Conservation (phyloP, 2,113 vertebrate species). For the Budorcas taxicolor region DNA sequence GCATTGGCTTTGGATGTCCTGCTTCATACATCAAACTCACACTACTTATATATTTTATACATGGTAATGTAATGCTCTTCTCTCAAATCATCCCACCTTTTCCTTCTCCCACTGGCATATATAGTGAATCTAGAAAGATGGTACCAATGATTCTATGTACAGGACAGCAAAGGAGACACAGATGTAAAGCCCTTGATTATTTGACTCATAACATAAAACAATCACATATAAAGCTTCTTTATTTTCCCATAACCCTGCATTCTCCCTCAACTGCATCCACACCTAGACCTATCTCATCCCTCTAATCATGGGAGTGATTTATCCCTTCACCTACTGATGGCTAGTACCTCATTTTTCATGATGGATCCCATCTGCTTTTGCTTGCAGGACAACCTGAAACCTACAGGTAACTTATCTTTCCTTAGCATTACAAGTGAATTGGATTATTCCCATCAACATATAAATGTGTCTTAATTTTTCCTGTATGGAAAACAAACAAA, state of each 20-base stretch:
- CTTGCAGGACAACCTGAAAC: neutral
- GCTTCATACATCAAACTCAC: neutral
- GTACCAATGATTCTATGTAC: neutral
- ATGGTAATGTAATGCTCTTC: neutral
- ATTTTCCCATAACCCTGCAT: neutral
- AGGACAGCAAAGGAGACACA: neutral
- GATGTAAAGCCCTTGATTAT: neutral
- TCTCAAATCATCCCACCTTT: neutral
- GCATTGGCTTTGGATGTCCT: neutral
- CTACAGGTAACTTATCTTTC: neutral
- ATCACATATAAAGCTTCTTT: neutral
- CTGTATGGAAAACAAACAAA: neutral
- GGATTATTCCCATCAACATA: neutral
- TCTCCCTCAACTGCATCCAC: neutral
- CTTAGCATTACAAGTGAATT: neutral
- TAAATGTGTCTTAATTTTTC: neutral
- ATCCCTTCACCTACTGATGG: neutral
- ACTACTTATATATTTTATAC: neutral
- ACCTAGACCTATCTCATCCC: neutral
- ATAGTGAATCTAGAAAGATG: neutral
- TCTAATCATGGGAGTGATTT: neutral
- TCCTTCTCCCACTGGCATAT: neutral
- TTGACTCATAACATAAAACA: neutral
- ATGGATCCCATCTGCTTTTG: neutral
- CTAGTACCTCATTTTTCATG: neutral